Conservation (phyloP, 2,113 vertebrate genomes). For the Cyrtonyx montezumae region DNA sequence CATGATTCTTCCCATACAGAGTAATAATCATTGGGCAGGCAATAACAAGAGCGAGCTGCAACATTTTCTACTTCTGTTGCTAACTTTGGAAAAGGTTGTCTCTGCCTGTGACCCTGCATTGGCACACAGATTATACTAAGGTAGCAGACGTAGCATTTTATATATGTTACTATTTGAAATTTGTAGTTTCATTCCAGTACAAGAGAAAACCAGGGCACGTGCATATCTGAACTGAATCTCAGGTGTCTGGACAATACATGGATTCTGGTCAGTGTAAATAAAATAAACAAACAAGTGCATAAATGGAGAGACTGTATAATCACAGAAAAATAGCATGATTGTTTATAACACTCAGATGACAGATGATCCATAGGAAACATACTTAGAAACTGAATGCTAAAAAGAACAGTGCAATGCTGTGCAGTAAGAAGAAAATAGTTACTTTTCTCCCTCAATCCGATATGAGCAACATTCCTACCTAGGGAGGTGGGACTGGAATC, state of each 20-base stretch:
- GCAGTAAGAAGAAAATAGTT: slow-evolving; percentile 26
- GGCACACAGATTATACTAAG: background rate
- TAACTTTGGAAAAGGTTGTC: background rate
- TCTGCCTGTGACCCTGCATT: background rate
- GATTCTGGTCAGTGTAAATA: background rate
- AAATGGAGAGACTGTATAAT: background rate
- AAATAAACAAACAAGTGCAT: background rate
- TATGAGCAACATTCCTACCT: slow-evolving; percentile 2
- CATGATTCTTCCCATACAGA: background rate
- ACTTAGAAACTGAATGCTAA: slow-evolving; percentile 15
- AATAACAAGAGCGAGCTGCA: background rate
- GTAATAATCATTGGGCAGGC: background rate
- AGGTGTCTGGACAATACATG: background rate
- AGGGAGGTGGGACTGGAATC: background rate
- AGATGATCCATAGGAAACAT: slow-evolving; percentile 15
- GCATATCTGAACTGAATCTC: background rate
- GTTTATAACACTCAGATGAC: slow-evolving; percentile 19
- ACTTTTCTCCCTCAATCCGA: slow-evolving; percentile 2
- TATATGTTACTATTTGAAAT: background rate
- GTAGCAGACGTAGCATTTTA: background rate
- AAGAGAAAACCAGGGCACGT: background rate
- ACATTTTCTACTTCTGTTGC: background rate
- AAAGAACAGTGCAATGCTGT: background rate
- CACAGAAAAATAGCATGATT: background rate
- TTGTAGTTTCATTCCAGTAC: background rate